A percentile compares a stretch with the other conserved stretches of the same genome.
Evolutionary conservation across 2,888 invertebrate genomes (phyloP).

Genomic region (Pasiphila rectangulata): DNA sequence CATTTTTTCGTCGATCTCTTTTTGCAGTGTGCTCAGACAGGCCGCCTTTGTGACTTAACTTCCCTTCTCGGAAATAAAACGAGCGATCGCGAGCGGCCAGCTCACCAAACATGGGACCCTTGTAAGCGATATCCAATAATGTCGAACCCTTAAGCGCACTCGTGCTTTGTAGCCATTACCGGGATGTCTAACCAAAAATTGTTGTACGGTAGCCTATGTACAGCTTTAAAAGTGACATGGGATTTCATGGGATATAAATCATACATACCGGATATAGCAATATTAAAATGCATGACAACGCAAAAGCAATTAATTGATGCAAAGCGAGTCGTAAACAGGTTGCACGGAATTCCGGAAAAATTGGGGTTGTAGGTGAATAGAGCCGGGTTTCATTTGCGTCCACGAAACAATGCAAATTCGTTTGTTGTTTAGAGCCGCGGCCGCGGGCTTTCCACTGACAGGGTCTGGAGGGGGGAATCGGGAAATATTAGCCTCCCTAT

Average conservation of each 20-base stretch:
- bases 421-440: constrained; percentile 50
- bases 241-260: constrained; percentile 44
- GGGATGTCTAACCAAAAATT: constrained; percentile 38
- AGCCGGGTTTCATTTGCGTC: constrained; percentile 43
- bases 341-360: constrained; percentile 45
- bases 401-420: constrained; percentile 58
- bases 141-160: constrained; percentile 46
- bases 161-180: constrained; percentile 52
- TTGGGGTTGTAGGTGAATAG: constrained; percentile 38
- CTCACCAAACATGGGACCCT: constrained; percentile 50
- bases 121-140: constrained; percentile 69
- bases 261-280: constrained; percentile 44
- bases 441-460: constrained; percentile 23
- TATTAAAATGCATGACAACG: constrained; percentile 58
- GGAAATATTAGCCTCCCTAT: constrained; percentile 56
- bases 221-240: constrained; percentile 37
- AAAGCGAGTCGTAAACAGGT: constrained; percentile 40
- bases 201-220: constrained; percentile 29
- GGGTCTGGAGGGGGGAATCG: constrained; percentile 44
- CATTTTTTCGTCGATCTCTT: constrained; percentile 56
- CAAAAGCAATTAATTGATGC: constrained; percentile 56
- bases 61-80: constrained; percentile 52
- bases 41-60: constrained; percentile 52
- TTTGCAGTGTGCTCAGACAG: constrained; percentile 47
- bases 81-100: constrained; percentile 45